These are phyloP conservation scores for Corynorhinus townsendii DNA, from an alignment of 2,113 vertebrate species.

Conservation along the genomic window DNA sequence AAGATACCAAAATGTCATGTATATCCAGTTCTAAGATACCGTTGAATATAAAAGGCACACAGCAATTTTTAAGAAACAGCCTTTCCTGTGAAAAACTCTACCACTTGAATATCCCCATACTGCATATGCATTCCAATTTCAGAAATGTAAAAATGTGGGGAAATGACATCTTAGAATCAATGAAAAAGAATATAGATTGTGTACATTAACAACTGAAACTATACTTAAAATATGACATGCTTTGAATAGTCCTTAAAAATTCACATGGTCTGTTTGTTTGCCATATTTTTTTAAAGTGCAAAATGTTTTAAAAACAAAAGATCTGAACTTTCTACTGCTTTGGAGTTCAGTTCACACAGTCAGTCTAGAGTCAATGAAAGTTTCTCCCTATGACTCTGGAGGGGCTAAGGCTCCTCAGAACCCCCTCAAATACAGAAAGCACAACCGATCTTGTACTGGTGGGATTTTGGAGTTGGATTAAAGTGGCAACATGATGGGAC, in stretches of 20 bases:
- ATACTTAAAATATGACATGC: neutral
- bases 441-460: neutral
- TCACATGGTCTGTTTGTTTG: neutral
- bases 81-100: neutral
- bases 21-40: neutral
- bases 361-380: neutral
- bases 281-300: neutral
- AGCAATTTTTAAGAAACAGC: neutral
- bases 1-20: neutral
- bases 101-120: neutral
- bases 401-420: neutral
- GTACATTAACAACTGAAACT: neutral
- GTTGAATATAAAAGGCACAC: neutral
- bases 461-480: neutral
- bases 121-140: neutral
- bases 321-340: neutral
- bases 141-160: neutral
- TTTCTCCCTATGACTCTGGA: neutral
- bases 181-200: neutral
- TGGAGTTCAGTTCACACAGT: neutral
- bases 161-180: neutral
- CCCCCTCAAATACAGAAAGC: neutral
- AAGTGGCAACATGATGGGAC: neutral
- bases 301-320: neutral
- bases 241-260: conserved; percentile 11